Base-by-base conservation (phyloP, 2,113 vertebrate species). In the Gnathonemus echidnorhynchus region DNA sequence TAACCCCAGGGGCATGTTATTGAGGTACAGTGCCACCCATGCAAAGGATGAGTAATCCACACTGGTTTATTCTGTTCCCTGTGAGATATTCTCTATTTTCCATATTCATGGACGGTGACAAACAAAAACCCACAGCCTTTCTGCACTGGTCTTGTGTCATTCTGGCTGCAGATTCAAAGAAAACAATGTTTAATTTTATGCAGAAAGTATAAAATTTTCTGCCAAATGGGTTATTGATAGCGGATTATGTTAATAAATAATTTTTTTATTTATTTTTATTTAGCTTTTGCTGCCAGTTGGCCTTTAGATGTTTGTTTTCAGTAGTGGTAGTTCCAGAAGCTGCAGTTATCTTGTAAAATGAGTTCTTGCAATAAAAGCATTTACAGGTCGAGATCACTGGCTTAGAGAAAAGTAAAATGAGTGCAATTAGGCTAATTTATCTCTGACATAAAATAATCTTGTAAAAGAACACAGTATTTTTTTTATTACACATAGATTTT, bases 211-310 rank as follows among this genome's bases (percentile, higher is more conserved):
- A 24, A n/a, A 0, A 27, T 46, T 85, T 85, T 4, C 42, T 48
- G 35, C 45, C 74, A 85, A 85, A 46, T 46, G 45, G 42, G 39
- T 46, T 85, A 85, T 45, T 46, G 24, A 85, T 85, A 24, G 24
- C 0, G 8, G 83, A 85, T 46, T 85, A 48, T 48, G 19, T 24
- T 85, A 85, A 87, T 50, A 88, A 91, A 92, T 87, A 62, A 52
- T 31, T 88, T 89, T 86, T 66, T 83, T 88, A 66, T 91, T 92
- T 92, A 56, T 87, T 53, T 87, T 50, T 91, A 92, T 86, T 80
- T 74, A 46, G 19, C 86, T 90, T 92, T 91, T 90, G 70, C 90
- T 87, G 53, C 87, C 11, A 87, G 53, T 91, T 90, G 80, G 56
- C 27, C 80, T 9, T 92, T 90, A 92, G 91, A 91, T 86, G 87